Base-by-base conservation (phyloP, 2,888 invertebrate species). In the Pimpla rufipes region DNA sequence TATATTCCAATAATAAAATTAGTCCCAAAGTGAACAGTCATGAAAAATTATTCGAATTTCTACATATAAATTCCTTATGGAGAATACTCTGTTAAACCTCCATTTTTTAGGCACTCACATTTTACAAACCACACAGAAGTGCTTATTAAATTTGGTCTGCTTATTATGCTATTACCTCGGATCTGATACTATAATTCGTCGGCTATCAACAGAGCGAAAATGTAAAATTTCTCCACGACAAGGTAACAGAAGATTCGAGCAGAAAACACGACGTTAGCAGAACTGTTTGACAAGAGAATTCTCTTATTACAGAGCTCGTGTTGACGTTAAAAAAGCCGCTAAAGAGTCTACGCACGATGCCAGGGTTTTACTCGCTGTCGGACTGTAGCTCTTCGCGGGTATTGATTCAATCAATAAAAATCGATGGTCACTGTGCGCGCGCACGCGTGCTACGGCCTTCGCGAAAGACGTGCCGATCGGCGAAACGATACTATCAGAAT, bases 381-480 rank as follows among this genome's bases (percentile, higher is more conserved):
- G 37, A 50, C 40, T 52, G 37, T 52, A 23, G 13, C 45, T 47
- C 40, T 29, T 10, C 52, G 66, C 57, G 55, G 23, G 29, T 75
- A 66, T 70, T 68, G 64, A 64, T 64, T 50, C 57, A 75, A 83
- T 59, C 66, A 59, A 76, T 37, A 75, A 75, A 79, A 79, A 55
- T 59, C 59, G 66, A 62, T 50, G 67, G 64, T 50, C 66, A 66
- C 55, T 55, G 45, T 21, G 42, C 64, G 70, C 47, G 37, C 62
- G 52, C 68, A 18, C 42, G 29, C 3, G 52, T 11, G 35, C 10
- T n/a, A 67, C 66, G 64, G 21, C 79, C 79, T 79, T 83, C 64
- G 50, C 42, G 23, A 79, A 76, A 42, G 42, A 42, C 75, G 75
- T 35, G 62, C 68, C 45, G 64, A 70, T 75, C 16, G 37, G 52